These are phyloP conservation scores for Beaufortia kweichowensis DNA, from an alignment of 2,113 vertebrate genomes.

Conservation along the genomic window DNA sequence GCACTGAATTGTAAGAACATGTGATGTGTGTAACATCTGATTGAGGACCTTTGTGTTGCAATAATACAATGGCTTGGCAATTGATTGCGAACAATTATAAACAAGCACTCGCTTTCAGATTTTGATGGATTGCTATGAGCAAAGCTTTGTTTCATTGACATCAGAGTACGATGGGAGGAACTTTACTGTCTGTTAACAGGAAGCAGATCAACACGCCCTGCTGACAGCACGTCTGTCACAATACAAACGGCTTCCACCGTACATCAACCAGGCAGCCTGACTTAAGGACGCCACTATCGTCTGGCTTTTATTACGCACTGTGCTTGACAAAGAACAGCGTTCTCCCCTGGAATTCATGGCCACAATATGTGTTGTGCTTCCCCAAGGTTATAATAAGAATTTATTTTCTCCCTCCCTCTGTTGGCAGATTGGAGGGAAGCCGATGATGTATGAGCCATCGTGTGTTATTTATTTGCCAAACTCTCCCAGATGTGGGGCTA, in stretches of 20 bases:
- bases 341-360: constrained; percentile 36
- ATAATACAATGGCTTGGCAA: not conserved
- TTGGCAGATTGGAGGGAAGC: constrained; percentile 83
- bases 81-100: not conserved
- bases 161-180: not conserved
- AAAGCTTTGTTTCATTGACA: not conserved
- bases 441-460: constrained; percentile 87
- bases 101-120: not conserved
- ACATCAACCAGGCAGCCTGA: constrained; percentile 44
- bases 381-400: constrained; percentile 88
- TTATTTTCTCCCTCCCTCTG: constrained; percentile 78
- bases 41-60: not conserved
- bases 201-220: constrained; percentile 24
- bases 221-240: constrained; percentile 42
- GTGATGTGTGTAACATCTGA: not conserved
- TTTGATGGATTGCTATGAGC: constrained; percentile 2
- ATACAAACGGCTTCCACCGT: constrained; percentile 18
- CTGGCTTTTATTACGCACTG: constrained; percentile 37
- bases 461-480: constrained; percentile 90
- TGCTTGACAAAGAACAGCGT: constrained; percentile 60
- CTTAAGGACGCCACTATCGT: constrained; percentile 30
- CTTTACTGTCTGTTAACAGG: constrained; percentile 11
- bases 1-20: too few relatives aligned
- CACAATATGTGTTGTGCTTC: constrained; percentile 68
- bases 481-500: constrained; percentile 91